Evolutionary conservation across 2,888 invertebrate genomes (phyloP).

Genomic region (Pilophorus perplexus): DNA sequence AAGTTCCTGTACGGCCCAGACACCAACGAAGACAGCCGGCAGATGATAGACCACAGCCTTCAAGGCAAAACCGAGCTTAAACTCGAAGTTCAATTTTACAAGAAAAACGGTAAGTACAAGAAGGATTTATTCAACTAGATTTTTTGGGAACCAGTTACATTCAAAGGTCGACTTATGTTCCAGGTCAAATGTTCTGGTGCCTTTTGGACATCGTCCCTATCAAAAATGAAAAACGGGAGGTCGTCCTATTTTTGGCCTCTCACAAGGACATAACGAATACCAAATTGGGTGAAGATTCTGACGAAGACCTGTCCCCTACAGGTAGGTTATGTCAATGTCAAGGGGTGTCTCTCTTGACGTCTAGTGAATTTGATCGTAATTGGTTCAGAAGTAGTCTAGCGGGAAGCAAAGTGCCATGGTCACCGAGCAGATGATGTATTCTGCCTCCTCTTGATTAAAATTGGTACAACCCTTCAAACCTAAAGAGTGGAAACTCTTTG

Average conservation of each 20-base stretch:
- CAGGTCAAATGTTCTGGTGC: slow-evolving; percentile 92
- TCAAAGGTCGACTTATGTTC: too few species aligned
- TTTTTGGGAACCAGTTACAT: too few species aligned
- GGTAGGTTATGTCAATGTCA: slow-evolving; percentile 21
- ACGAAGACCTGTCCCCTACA: slow-evolving; percentile 60
- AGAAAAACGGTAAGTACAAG: slow-evolving; percentile 83
- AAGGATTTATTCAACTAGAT: too few species aligned
- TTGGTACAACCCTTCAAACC: too few species aligned
- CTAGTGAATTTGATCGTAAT: too few species aligned
- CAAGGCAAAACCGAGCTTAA: slow-evolving; percentile 89
- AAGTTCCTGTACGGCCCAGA: slow-evolving; percentile 90
- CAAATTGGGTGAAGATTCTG: slow-evolving; percentile 69
- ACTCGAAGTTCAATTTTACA: slow-evolving; percentile 90
- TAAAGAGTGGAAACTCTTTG: too few species aligned
- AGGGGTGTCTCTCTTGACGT: not conserved
- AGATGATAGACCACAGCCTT: slow-evolving; percentile 84
- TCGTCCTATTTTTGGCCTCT: slow-evolving; percentile 91
- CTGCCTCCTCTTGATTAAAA: too few species aligned
- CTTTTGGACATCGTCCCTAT: slow-evolving; percentile 95
- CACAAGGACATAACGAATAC: slow-evolving; percentile 95
- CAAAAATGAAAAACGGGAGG: slow-evolving; percentile 96
- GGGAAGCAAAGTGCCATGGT: too few species aligned
- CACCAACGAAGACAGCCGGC: slow-evolving; percentile 82
- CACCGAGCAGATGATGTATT: too few species aligned
- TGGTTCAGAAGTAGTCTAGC: too few species aligned